These are phyloP conservation scores for Grapholita molesta DNA, from an alignment of 1,140 invertebrate genomes.

Conservation along the genomic window DNA sequence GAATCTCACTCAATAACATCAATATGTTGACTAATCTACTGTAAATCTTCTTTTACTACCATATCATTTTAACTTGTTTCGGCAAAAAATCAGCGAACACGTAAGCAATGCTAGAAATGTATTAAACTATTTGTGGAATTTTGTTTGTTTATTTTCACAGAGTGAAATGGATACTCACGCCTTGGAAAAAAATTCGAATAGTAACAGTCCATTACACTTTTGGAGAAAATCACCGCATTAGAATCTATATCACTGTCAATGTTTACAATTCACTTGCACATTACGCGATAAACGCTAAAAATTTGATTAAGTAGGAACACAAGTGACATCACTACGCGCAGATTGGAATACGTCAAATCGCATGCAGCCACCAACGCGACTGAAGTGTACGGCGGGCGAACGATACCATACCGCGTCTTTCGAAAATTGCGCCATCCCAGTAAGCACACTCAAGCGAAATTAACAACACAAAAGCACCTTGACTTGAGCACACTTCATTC, in stretches of 20 bases:
- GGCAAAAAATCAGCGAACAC: background rate
- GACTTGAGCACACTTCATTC: conserved; percentile 73
- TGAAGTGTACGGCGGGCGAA: conserved; percentile 75
- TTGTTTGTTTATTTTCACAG: conserved; percentile 64
- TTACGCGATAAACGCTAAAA: conserved; percentile 70
- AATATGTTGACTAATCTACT: background rate
- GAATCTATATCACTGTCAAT: conserved; percentile 67
- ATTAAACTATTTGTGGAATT: conserved; percentile 45
- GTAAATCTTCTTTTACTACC: conserved; percentile 13
- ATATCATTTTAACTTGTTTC: conserved; percentile 1
- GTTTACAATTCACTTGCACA: conserved; percentile 72
- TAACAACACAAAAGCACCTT: conserved; percentile 77
- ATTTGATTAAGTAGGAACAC: conserved; percentile 76
- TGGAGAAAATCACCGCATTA: conserved; percentile 67
- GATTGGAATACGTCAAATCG: conserved; percentile 72
- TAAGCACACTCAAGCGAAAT: conserved; percentile 74
- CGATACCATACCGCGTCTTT: conserved; percentile 77
- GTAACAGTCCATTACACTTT: conserved; percentile 76
- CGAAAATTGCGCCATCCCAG: conserved; percentile 78
- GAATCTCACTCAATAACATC: too few species aligned
- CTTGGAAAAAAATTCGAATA: conserved; percentile 77
- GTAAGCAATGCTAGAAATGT: conserved; percentile 31
- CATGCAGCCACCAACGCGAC: conserved; percentile 75
- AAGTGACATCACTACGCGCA: conserved; percentile 74
- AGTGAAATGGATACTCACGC: conserved; percentile 71